A percentile compares a stretch with the other conserved stretches of the same genome.
These are phyloP conservation scores for Hyles euphorbiae DNA, from an alignment of 1,140 invertebrate genomes.

Conservation along the genomic window DNA sequence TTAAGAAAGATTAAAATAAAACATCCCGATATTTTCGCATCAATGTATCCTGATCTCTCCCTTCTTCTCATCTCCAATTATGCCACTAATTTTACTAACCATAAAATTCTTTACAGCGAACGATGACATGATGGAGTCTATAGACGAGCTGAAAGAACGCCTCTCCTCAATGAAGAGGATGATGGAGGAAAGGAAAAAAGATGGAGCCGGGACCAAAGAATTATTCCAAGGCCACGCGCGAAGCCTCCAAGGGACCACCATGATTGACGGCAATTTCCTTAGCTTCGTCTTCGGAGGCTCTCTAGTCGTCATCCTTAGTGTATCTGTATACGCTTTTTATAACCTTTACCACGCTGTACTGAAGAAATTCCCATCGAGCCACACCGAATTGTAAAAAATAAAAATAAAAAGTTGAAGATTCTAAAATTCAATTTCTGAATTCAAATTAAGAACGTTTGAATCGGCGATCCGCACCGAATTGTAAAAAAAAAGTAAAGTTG, in stretches of 20 bases:
- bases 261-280: conserved; percentile 88
- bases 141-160: conserved; percentile 85
- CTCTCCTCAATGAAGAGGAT: conserved; percentile 86
- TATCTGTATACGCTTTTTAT: conserved; percentile 89
- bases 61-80: background rate
- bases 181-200: conserved; percentile 82
- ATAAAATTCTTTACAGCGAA: conserved; percentile 30
- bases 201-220: conserved; percentile 60
- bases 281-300: conserved; percentile 87
- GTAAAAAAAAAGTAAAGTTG: too few relatives aligned
- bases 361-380: conserved; percentile 85
- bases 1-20: too few relatives aligned
- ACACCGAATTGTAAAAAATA: conserved; percentile 82
- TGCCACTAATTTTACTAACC: background rate
- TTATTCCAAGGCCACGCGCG: conserved; percentile 69
- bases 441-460: too few relatives aligned
- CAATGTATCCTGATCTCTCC: too few relatives aligned
- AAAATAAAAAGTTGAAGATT: too few relatives aligned
- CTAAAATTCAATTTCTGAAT: too few relatives aligned
- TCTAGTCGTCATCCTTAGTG: conserved; percentile 84
- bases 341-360: conserved; percentile 87
- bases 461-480: too few relatives aligned
- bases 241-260: conserved; percentile 75
- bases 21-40: too few relatives aligned
- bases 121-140: conserved; percentile 82